phyloP scores from a whole-genome alignment of 2,113 vertebrate genomes.

The Scolopax mira region DNA sequence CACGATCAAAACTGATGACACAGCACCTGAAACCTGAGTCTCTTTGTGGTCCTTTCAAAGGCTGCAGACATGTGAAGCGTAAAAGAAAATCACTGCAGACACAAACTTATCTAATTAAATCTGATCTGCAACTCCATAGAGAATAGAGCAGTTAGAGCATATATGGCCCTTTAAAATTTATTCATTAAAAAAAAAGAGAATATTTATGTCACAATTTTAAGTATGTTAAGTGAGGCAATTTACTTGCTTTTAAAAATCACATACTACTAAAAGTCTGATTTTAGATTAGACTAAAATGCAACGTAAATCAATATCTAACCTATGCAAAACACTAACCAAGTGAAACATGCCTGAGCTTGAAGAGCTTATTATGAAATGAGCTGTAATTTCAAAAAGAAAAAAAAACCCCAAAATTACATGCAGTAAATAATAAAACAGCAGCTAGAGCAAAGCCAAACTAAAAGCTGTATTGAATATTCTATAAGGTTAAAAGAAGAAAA shows the following conservation, averaged over 20 bases:
- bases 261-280: neutral
- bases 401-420: neutral
- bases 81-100: neutral
- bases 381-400: neutral
- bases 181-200: neutral
- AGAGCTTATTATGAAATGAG: neutral
- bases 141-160: constrained; percentile 4
- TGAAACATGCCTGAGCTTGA: neutral
- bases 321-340: neutral
- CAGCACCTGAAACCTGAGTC: constrained; percentile 43
- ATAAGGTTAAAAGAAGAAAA: neutral
- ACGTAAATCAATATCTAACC: neutral
- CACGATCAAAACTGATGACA: constrained; percentile 45
- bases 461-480: neutral
- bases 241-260: neutral
- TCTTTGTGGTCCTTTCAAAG: constrained; percentile 29
- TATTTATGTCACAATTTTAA: neutral
- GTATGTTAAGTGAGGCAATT: neutral
- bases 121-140: constrained; percentile 13
- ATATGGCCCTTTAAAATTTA: neutral
- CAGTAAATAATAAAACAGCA: neutral
- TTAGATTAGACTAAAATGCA: neutral
- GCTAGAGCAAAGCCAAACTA: neutral
- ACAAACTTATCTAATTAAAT: constrained; percentile 52
- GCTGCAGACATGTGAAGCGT: neutral